These are phyloP conservation scores for Elaphurus davidianus DNA, from an alignment of 2,113 vertebrate genomes.

Conservation along the genomic window DNA sequence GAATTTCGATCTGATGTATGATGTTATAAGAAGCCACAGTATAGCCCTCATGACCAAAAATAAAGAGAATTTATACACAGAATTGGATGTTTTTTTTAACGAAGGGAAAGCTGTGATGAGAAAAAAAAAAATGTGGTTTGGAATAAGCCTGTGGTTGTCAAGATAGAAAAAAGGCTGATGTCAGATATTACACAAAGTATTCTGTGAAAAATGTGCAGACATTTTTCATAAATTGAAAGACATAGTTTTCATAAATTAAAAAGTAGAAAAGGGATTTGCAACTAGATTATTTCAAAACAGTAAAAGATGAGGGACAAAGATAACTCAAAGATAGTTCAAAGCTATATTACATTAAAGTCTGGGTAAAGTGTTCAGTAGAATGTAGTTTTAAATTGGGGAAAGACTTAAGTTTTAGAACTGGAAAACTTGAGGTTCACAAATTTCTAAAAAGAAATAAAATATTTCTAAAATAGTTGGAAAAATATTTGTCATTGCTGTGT, in stretches of 20 bases:
- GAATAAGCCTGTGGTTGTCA: slow-evolving; percentile 3
- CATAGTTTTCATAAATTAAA: slow-evolving; percentile 3
- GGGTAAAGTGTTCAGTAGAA: background rate
- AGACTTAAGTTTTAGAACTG: background rate
- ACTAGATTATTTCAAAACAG: slow-evolving; percentile 1
- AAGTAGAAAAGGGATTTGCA: background rate
- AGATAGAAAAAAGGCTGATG: slow-evolving; percentile 45
- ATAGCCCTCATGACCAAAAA: background rate
- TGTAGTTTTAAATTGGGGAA: background rate
- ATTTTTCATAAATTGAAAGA: slow-evolving; percentile 8
- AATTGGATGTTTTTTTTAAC: background rate
- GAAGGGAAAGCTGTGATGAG: background rate
- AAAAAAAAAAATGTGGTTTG: background rate
- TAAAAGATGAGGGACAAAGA: background rate
- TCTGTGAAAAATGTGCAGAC: background rate
- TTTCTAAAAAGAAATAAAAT: slow-evolving; percentile 30
- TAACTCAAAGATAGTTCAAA: slow-evolving; percentile 11
- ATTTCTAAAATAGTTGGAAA: slow-evolving; percentile 8
- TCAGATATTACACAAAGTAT: slow-evolving; percentile 10
- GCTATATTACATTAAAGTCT: background rate
- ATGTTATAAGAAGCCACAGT: slow-evolving; percentile 4
- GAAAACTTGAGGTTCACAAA: background rate
- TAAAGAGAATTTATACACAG: background rate
- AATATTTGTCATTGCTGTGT: background rate
- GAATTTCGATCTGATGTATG: background rate